Conservation (phyloP, 2,797 vertebrate species). For the Halcyon chelicuti region DNA sequence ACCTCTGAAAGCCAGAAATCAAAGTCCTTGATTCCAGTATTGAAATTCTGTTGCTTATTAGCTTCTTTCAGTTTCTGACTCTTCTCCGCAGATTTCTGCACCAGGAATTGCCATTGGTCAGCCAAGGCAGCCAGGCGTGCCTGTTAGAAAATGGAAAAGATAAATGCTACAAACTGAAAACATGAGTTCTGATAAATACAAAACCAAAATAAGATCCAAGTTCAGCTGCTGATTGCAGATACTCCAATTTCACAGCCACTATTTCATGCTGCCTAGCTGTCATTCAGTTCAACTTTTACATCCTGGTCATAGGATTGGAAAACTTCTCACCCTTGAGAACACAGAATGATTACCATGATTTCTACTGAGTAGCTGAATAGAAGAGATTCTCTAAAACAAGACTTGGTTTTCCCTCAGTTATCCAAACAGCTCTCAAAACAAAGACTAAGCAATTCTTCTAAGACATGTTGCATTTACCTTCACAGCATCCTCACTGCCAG, state of each 20-base stretch:
- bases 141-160: slow-evolving; percentile 65
- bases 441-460: not conserved
- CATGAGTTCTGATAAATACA: not conserved
- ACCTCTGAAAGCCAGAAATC: slow-evolving; percentile 99
- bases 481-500: slow-evolving; percentile 96
- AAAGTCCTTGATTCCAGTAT: slow-evolving; percentile 99
- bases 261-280: not conserved
- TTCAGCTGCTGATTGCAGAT: not conserved
- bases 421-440: not conserved
- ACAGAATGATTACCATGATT: accelerated
- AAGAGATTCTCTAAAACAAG: not conserved
- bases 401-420: not conserved
- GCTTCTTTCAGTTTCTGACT: slow-evolving; percentile 98
- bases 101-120: slow-evolving; percentile 98
- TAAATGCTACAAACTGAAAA: not conserved
- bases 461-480: slow-evolving; percentile 81
- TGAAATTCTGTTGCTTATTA: slow-evolving; percentile 99
- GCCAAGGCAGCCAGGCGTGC: slow-evolving; percentile 90
- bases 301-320: not conserved
- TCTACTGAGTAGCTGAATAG: accelerated
- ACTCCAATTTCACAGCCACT: not conserved
- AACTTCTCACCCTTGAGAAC: not conserved
- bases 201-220: not conserved
- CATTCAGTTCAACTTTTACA: not conserved
- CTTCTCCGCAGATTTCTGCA: slow-evolving; percentile 97